Evolutionary conservation across 2,888 invertebrate genomes (phyloP).

Genomic region (Opisthograptis luteolata): DNA sequence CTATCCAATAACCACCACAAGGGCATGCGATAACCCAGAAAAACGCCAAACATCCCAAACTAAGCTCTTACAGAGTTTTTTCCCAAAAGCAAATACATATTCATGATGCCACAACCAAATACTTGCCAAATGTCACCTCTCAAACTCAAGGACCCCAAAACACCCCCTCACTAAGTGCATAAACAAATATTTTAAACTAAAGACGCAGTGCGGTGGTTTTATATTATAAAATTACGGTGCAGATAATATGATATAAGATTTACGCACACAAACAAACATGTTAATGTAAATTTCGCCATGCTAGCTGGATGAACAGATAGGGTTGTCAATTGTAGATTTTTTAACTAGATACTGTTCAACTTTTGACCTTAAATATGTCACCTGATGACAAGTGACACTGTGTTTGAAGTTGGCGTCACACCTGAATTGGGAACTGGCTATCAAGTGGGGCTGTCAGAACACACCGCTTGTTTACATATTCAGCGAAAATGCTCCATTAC

Average conservation of each 20-base stretch:
- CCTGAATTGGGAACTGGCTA: too few relatives aligned
- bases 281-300: background rate
- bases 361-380: too few relatives aligned
- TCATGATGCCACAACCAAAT: constrained; percentile 26
- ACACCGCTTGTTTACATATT: too few relatives aligned
- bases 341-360: too few relatives aligned
- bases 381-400: too few relatives aligned
- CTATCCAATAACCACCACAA: too few relatives aligned
- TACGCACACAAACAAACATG: background rate
- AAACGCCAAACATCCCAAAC: too few relatives aligned
- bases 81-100: constrained; percentile 12
- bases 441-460: too few relatives aligned
- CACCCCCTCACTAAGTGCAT: constrained; percentile 32
- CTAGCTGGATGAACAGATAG: background rate
- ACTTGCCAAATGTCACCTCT: constrained; percentile 24
- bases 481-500: too few relatives aligned
- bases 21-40: too few relatives aligned
- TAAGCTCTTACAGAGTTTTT: background rate
- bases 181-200: constrained; percentile 50
- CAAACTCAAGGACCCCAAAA: constrained; percentile 15
- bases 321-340: background rate
- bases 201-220: background rate
- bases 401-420: too few relatives aligned
- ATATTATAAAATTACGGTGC: constrained; percentile 6
- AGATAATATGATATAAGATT: background rate